Conservation (phyloP, 2,113 vertebrate genomes). For the Saguinus midas region DNA sequence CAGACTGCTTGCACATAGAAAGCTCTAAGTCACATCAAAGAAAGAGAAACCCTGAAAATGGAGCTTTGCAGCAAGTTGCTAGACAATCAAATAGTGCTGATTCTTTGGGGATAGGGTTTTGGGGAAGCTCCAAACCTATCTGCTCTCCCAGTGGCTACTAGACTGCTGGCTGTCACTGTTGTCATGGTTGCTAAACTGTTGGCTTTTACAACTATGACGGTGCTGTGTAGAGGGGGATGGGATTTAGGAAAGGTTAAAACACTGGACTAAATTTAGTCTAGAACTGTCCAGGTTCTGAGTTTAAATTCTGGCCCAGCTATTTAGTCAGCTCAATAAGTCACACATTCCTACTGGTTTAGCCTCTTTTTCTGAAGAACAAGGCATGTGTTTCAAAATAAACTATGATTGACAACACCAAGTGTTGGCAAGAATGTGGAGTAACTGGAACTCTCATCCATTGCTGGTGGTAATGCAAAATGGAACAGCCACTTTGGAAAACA, state of each 20-base stretch:
- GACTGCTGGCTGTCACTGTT: neutral
- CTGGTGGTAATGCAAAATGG: neutral
- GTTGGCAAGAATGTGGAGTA: neutral
- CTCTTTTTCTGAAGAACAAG: slow-evolving; percentile 11
- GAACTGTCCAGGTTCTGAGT: slow-evolving; percentile 33
- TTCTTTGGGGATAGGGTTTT: neutral
- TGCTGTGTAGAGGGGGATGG: neutral
- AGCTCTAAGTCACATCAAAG: neutral
- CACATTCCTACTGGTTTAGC: neutral
- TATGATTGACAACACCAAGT: neutral
- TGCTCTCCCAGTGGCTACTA: neutral
- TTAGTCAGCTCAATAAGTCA: neutral
- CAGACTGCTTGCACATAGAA: neutral
- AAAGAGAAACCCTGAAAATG: neutral
- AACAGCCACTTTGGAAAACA: neutral
- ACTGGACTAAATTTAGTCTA: neutral
- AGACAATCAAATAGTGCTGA: neutral
- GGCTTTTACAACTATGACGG: neutral
- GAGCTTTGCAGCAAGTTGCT: neutral
- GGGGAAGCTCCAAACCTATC: neutral
- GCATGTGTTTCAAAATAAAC: slow-evolving; percentile 11
- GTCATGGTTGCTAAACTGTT: neutral
- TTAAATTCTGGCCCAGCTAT: slow-evolving; percentile 14
- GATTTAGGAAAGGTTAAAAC: neutral
- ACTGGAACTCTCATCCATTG: neutral